Evolutionary conservation across 2,113 vertebrate species (phyloP).

Genomic region (Rhinoderma darwinii): DNA sequence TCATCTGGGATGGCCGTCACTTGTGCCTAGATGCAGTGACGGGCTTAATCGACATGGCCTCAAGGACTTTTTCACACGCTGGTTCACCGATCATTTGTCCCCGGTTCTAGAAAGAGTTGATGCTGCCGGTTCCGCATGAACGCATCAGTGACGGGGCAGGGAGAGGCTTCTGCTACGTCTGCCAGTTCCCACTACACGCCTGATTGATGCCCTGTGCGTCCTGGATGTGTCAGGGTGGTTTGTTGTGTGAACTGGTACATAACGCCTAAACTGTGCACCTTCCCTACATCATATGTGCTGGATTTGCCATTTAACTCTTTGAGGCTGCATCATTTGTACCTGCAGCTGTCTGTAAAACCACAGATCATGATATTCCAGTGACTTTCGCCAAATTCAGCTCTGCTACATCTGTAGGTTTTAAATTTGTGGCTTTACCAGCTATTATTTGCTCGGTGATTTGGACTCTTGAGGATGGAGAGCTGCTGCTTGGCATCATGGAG

Average conservation of each 20-base stretch:
- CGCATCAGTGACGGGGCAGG: not conserved
- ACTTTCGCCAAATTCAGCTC: too few relatives aligned
- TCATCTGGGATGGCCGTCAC: not conserved
- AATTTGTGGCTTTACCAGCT: too few relatives aligned
- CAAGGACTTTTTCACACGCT: not conserved
- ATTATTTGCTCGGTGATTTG: too few relatives aligned
- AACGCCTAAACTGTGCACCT: too few relatives aligned
- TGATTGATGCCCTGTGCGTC: not conserved
- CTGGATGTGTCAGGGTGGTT: not conserved
- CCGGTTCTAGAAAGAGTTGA: constrained; percentile 20
- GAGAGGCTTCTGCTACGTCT: not conserved
- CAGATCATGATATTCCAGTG: too few relatives aligned
- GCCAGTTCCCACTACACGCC: constrained; percentile 4
- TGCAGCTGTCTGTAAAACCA: too few relatives aligned
- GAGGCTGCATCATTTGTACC: not conserved
- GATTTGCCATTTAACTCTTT: not conserved
- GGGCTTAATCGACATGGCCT: not conserved
- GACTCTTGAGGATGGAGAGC: too few relatives aligned
- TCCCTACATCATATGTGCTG: too few relatives aligned
- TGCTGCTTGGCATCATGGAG: too few relatives aligned
- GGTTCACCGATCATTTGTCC: not conserved
- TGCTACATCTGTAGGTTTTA: too few relatives aligned
- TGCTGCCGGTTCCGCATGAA: constrained; percentile 19
- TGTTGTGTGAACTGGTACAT: not conserved
- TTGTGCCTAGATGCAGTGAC: not conserved